phyloP scores from a whole-genome alignment of 1,140 invertebrate genomes.

The Andrena cerasifolii region DNA sequence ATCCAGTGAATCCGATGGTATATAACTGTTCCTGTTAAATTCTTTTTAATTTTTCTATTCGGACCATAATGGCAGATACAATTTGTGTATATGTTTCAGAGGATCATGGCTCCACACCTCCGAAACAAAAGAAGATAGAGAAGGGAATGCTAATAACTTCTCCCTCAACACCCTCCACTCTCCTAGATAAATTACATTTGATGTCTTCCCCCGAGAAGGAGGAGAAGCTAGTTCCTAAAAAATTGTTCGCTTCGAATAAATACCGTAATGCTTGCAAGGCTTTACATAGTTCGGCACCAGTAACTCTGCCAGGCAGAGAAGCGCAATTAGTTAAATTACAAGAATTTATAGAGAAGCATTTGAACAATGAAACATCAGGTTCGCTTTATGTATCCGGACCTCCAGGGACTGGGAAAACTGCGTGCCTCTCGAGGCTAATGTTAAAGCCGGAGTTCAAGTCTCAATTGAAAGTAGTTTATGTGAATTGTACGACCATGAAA shows the following conservation, averaged over 20 bases:
- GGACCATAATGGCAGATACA: not conserved
- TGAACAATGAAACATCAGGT: slow-evolving; percentile 87
- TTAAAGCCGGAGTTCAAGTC: slow-evolving; percentile 83
- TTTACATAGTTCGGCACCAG: slow-evolving; percentile 88
- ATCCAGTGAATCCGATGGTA: slow-evolving; percentile 56
- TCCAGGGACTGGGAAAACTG: slow-evolving; percentile 98
- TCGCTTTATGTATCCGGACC: slow-evolving; percentile 97
- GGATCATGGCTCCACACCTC: slow-evolving; percentile 48
- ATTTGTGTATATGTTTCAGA: slow-evolving; percentile 36
- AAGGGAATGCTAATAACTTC: slow-evolving; percentile 38
- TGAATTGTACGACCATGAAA: slow-evolving; percentile 93
- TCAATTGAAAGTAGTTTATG: slow-evolving; percentile 87
- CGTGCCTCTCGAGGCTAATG: slow-evolving; percentile 90
- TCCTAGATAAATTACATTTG: slow-evolving; percentile 67
- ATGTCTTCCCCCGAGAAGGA: slow-evolving; percentile 34
- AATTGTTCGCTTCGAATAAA: slow-evolving; percentile 72
- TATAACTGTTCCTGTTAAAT: not conserved
- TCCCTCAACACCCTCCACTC: slow-evolving; percentile 67
- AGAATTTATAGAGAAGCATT: slow-evolving; percentile 87
- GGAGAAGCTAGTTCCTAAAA: slow-evolving; percentile 67
- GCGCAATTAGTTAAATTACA: slow-evolving; percentile 88
- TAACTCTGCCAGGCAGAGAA: slow-evolving; percentile 89
- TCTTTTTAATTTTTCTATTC: slow-evolving; percentile 19
- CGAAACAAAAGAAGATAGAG: slow-evolving; percentile 68
- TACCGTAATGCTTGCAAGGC: slow-evolving; percentile 85